These are phyloP conservation scores for Synanthedon myopaeformis DNA, from an alignment of 2,888 invertebrate species.

Conservation along the genomic window DNA sequence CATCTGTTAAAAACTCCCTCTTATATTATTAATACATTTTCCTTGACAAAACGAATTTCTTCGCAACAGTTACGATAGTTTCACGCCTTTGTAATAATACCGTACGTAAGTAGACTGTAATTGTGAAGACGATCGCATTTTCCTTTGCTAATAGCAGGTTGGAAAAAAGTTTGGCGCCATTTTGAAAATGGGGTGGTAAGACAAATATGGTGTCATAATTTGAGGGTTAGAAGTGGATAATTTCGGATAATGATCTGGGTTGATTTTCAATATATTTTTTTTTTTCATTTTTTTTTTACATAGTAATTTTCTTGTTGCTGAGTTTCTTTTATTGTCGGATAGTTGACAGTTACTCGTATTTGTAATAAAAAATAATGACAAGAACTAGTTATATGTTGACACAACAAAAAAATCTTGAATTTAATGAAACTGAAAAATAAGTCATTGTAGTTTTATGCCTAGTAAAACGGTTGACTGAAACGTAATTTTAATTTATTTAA, in stretches of 20 bases:
- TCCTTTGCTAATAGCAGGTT: conserved; percentile 4
- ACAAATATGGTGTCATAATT: conserved; percentile 12
- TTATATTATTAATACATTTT: conserved; percentile 2
- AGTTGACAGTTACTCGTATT: too few relatives aligned
- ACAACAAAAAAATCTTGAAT: too few relatives aligned
- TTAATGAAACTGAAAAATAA: too few relatives aligned
- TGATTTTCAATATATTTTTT: neutral
- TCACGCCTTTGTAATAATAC: conserved; percentile 4
- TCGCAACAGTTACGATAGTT: conserved; percentile 3
- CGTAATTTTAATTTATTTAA: too few relatives aligned
- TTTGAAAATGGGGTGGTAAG: conserved; percentile 15
- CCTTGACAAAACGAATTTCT: neutral
- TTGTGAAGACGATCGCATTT: conserved; percentile 3
- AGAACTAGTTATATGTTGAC: too few relatives aligned
- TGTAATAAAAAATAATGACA: too few relatives aligned
- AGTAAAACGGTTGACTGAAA: too few relatives aligned
- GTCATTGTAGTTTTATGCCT: too few relatives aligned
- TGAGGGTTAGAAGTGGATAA: neutral
- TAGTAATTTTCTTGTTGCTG: neutral
- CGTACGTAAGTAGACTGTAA: conserved; percentile 1
- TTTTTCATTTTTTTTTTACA: neutral
- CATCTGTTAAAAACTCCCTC: neutral
- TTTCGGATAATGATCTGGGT: neutral
- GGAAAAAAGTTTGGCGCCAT: conserved; percentile 7
- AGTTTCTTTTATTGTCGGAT: too few relatives aligned